Base-by-base conservation (phyloP, 1,140 invertebrate species). In the Acromyrmex heyeri region DNA sequence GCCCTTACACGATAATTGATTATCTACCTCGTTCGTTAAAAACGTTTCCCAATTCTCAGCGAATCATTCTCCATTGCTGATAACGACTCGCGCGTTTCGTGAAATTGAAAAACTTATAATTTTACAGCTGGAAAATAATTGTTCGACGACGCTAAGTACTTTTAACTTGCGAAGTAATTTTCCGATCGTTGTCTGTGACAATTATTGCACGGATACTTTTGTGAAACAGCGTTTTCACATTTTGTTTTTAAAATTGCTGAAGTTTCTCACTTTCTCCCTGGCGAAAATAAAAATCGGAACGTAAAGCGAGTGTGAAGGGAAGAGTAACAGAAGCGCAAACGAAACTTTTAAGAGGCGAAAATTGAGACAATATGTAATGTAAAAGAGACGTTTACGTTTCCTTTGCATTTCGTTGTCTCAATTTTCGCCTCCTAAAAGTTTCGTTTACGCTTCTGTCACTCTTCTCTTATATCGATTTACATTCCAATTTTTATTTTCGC, bases 1-100 rank as follows among this genome's bases (percentile, higher is more conserved):
- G 2, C 21, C 16, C 14, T 18, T 48, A 14, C 18, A 2, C 48
- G 24, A 38, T 55, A 82, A 82, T 82, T 61, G 12, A 82, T 82
- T 16, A 27, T 3, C n/a, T 34, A 27, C 10, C n/a, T 34, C 16
- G 21, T 24, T 61, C 12, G 48, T 44, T n/a, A 18, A 8, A 8
- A 65, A 34, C 16, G 24, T 27, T 44, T 44, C 24, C 21, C 14
- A 14, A 12, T 34, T n/a, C 44, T 12, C 30, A 4, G n/a, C 21
- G 73, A 57, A 44, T 78, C 14, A 62, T 21, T 50, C 64, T 10
- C 38, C 44, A 18, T 27, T 50, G 34, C 18, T 2, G n/a, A 69
- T 21, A 24, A 18, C 30, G 65, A 12, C 12, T 6, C 4, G 18
- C 27, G 27, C 44, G n/a, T 67, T 38, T 79, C 27, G 59, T 12